These are phyloP conservation scores for Stenichneumon culpator DNA, from an alignment of 2,888 invertebrate species.

Conservation along the genomic window DNA sequence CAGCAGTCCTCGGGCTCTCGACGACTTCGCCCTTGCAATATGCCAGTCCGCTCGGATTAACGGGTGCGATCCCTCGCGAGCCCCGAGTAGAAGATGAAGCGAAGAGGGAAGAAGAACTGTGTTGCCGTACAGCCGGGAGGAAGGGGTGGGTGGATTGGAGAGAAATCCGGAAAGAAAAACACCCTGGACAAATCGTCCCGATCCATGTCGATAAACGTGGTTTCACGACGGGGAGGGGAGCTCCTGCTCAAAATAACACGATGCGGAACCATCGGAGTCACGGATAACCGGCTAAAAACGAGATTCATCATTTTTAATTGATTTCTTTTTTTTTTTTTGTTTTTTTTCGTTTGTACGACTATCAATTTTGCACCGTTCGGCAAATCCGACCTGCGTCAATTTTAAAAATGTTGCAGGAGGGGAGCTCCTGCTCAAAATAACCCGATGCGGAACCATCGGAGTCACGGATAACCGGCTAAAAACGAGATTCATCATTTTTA, in stretches of 20 bases:
- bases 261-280: not conserved
- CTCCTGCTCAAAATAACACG: not conserved
- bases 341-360: not conserved
- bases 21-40: slow-evolving; percentile 26
- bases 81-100: not conserved
- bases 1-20: slow-evolving; percentile 28
- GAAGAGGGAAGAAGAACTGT: not conserved
- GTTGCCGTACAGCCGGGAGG: not conserved
- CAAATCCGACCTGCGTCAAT: too few species aligned
- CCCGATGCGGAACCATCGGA: not conserved
- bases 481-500: too few species aligned
- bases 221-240: not conserved
- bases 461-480: not conserved
- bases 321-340: not conserved
- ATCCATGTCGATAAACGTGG: not conserved
- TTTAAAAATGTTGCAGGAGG: not conserved
- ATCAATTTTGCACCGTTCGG: too few species aligned
- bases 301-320: too few species aligned
- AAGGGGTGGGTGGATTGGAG: not conserved
- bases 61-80: not conserved
- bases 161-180: not conserved
- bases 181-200: not conserved
- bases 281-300: not conserved
- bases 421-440: not conserved
- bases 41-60: not conserved